Evolutionary conservation across 2,113 vertebrate genomes (phyloP), one percentile per base, ranked within the genome.

Genomic region (Ia io): DNA sequence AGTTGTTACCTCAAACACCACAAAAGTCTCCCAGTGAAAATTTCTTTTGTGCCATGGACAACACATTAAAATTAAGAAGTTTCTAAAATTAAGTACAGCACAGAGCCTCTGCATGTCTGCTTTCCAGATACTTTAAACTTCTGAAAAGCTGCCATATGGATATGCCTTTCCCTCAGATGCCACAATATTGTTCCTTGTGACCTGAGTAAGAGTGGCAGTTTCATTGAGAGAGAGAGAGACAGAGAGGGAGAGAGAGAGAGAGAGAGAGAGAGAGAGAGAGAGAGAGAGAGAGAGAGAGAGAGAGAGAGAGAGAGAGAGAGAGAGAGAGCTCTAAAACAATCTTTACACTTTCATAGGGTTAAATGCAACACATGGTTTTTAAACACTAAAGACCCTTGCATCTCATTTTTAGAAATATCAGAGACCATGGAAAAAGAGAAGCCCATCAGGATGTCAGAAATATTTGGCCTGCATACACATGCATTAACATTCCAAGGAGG

Each of bases 21-120:
- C 96, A 96, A 49, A 92, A 88, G 95, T 89, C 95, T 96, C 96
- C 96, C 95, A 98, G 85, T 91, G 96, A 97, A 97, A 97, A 95
- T 97, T 95, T 80, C 93, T 97, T 95, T 95, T 97, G 95, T 97
- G 96, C 95, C 95, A 98, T 95, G 78, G 94, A 97, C 93, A 98
- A 97, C 95, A 97, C 92, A 97, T 97, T 97, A 97, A 97, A 97
- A 97, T 97, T 97, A 97, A 97, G 97, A 95, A 82, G 90, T 96
- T 97, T 98, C 97, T 97, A 97, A 97, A 96, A 97, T 97, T 97
- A 97, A 97, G 93, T 61, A 25, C 51, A 95, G 93, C 77, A 80
- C 69, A 91, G 84, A 97, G 91, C 61, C 42, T 90, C 51, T 96
- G 67, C 30, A 76, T 69, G 87, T 70, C 74, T 78, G 84, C 88